phyloP scores from a whole-genome alignment of 2,888 invertebrate species.

The Margaritifera margaritifera region DNA sequence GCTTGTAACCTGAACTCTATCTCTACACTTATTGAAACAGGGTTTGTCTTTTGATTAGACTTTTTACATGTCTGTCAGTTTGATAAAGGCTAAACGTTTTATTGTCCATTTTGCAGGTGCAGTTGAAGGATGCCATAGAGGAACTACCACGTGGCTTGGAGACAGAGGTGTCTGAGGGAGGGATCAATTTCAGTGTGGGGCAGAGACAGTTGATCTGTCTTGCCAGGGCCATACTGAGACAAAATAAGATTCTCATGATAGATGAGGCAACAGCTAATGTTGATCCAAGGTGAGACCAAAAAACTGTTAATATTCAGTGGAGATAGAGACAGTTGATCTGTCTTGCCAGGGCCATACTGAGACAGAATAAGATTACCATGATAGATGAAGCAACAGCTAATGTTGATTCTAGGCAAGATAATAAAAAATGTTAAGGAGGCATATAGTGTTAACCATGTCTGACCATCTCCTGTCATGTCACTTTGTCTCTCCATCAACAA shows the following conservation, averaged over 20 bases:
- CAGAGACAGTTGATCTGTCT: slow-evolving; percentile 57
- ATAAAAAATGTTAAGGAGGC: background rate
- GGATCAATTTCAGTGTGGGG: slow-evolving; percentile 55
- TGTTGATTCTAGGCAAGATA: slow-evolving; percentile 61
- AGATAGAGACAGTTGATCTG: slow-evolving; percentile 39
- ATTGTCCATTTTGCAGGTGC: slow-evolving; percentile 50
- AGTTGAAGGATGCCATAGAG: slow-evolving; percentile 55
- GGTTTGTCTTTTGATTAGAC: too few species aligned
- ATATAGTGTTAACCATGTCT: too few species aligned
- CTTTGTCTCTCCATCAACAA: too few species aligned
- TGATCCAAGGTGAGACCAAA: slow-evolving; percentile 46
- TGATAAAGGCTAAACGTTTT: too few species aligned
- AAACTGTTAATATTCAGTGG: background rate
- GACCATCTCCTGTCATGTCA: too few species aligned
- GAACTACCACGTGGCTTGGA: slow-evolving; percentile 55
- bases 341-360: slow-evolving; percentile 47
- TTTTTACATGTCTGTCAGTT: too few species aligned
- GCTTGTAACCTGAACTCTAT: too few species aligned
- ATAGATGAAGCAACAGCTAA: slow-evolving; percentile 72
- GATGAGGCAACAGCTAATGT: slow-evolving; percentile 73
- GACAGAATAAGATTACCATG: slow-evolving; percentile 63
- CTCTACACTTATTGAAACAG: too few species aligned
- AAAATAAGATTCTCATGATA: slow-evolving; percentile 69
- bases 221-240: slow-evolving; percentile 65
- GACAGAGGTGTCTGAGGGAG: slow-evolving; percentile 46